phyloP scores from a whole-genome alignment of 1,140 invertebrate genomes.

The Gonioctena quinquepunctata region DNA sequence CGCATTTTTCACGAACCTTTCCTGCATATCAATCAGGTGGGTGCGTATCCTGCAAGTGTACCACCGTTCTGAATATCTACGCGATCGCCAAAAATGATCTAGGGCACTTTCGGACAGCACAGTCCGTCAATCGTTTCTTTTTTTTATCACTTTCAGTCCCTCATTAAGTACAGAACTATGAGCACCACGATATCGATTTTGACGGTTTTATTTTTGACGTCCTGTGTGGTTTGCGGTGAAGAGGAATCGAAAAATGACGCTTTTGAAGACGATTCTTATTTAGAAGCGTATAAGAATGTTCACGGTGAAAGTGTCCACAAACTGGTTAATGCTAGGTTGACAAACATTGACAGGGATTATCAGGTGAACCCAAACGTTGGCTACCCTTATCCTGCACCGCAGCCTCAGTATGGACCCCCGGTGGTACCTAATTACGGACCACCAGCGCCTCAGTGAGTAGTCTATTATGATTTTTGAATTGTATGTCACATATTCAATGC shows the following conservation, averaged over 20 bases:
- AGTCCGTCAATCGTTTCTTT: background rate
- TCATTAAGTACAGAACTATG: background rate
- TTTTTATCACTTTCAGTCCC: background rate
- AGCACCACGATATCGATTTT: background rate
- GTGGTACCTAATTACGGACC: background rate
- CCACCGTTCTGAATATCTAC: background rate
- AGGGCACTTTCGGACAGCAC: background rate
- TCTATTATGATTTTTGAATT: no score
- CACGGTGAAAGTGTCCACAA: background rate
- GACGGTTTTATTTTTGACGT: background rate
- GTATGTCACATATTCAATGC: no score
- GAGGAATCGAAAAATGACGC: background rate
- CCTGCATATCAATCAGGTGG: background rate
- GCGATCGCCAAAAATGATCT: background rate
- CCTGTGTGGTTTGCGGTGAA: background rate
- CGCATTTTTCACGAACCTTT: background rate
- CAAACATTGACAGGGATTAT: background rate
- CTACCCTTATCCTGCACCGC: background rate
- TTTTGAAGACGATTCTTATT: slow-evolving; percentile 5
- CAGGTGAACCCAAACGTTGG: background rate
- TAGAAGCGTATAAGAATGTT: background rate
- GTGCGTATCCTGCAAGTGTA: background rate
- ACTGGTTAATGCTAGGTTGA: background rate
- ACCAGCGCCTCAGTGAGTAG: slow-evolving; percentile 4
- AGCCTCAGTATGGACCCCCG: background rate